A percentile compares a stretch with the other conserved stretches of the same genome.
Evolutionary conservation across 2,888 invertebrate species (phyloP).

Genomic region (Volucella zonaria): DNA sequence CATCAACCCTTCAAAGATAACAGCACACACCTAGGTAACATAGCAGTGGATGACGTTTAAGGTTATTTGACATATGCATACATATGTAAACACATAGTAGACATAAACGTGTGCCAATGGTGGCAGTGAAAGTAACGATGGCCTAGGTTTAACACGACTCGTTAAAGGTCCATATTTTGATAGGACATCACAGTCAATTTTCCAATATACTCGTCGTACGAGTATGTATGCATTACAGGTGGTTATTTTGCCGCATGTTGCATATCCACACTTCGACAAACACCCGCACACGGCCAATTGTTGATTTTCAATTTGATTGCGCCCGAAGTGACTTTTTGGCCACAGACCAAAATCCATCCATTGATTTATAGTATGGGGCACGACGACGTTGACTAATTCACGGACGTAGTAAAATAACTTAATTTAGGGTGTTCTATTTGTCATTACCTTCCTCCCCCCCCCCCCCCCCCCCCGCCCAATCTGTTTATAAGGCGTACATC

Average conservation of each 20-base stretch:
- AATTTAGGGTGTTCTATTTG: conserved; percentile 53
- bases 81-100: neutral
- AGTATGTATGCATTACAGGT: conserved; percentile 59
- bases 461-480: too few relatives aligned
- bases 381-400: conserved; percentile 5
- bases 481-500: conserved; percentile 15
- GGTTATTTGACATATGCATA: conserved; percentile 24
- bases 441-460: conserved; percentile 37
- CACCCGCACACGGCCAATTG: conserved; percentile 50
- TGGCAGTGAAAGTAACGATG: conserved; percentile 19
- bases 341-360: conserved; percentile 46
- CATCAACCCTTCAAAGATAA: conserved; percentile 62
- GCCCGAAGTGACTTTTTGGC: conserved; percentile 49
- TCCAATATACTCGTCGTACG: conserved; percentile 47
- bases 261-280: conserved; percentile 3
- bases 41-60: conserved; percentile 29
- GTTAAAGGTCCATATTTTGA: conserved; percentile 60
- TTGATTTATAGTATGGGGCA: conserved; percentile 61
- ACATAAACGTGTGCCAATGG: neutral
- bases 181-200: conserved; percentile 67
- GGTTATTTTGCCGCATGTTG: conserved; percentile 59
- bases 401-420: conserved; percentile 62
- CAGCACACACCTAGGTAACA: conserved; percentile 27
- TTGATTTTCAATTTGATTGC: conserved; percentile 73
- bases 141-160: conserved; percentile 1